Conservation (phyloP, 2,888 invertebrate species). For the Pristionchus mayeri region DNA sequence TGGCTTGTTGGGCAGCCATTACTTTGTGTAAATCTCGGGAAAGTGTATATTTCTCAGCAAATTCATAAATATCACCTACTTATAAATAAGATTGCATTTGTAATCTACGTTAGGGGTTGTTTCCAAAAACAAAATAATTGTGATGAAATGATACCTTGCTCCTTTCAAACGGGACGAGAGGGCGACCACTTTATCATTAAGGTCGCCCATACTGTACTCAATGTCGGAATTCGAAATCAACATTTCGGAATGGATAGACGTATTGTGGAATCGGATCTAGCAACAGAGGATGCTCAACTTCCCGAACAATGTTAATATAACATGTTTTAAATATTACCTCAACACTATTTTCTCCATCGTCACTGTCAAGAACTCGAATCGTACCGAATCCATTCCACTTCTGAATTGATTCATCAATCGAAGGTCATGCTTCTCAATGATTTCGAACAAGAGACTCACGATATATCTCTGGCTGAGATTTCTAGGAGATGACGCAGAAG, state of each 20-base stretch:
- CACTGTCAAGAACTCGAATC: slow-evolving; percentile 85
- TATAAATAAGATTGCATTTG: no score
- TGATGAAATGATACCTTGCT: slow-evolving; percentile 14
- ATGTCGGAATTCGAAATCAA: slow-evolving; percentile 88
- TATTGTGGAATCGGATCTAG: slow-evolving; percentile 91
- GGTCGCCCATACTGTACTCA: slow-evolving; percentile 89
- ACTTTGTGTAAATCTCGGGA: no score
- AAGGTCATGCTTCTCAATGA: neutral
- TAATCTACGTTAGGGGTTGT: neutral
- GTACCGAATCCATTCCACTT: slow-evolving; percentile 96
- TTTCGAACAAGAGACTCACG: slow-evolving; percentile 77
- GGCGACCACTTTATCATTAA: slow-evolving; percentile 87
- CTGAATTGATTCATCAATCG: slow-evolving; percentile 75
- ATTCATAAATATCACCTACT: no score
- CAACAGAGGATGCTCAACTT: no score
- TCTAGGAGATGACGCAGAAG: slow-evolving; percentile 89
- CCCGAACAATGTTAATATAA: neutral
- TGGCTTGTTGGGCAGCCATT: no score
- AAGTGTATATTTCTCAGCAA: no score
- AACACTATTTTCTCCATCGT: slow-evolving; percentile 86
- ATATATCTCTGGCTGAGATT: slow-evolving; percentile 87
- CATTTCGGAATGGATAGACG: slow-evolving; percentile 89
- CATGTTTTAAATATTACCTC: slow-evolving; percentile 80
- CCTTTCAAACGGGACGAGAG: slow-evolving; percentile 56
- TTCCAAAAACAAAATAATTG: neutral